Base-by-base conservation (phyloP, 2,113 vertebrate species). In the Callipepla californica region DNA sequence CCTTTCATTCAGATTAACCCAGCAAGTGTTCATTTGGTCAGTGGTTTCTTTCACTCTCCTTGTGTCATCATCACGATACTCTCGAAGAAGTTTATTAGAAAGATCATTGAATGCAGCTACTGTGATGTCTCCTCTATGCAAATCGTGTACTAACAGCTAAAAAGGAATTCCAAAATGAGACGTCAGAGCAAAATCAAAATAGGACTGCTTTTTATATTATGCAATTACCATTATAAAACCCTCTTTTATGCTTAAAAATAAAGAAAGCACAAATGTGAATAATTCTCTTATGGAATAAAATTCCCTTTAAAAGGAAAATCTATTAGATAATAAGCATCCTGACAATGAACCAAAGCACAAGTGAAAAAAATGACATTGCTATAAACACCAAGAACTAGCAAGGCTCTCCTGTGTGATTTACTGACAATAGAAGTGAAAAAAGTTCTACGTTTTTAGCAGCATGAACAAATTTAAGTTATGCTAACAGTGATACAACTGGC, bases 1-100 rank as follows among this genome's bases (percentile, higher is more conserved):
- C 99, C 99, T 98, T 93, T 98, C 98, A 91, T 98, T 99, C 85
- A 99, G 96, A 89, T 97, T 97, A 96, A 98, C 95, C 99, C 99
- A 99, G 9, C 97, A 98, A 3, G 96, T 96, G 73, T 98, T 98
- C 90, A 98, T 97, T 84, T 98, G 97, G 65, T 99, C 99, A 2
- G 98, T 97, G 85, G 98, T 98, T 96, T 99, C 99, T 89, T 99
- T 99, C 94, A 99, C 98, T 68, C 97, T 98, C 90, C 99, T 97
- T 4, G 99, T 99, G 95, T 99, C 99, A 70, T 99, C 99, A 6
- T 92, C 83, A 34, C 97, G 94, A 89, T 99, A 99, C 28, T 99
- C 98, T 44, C 97, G 98, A 85, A 99, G 97, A 19, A 99, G 97
- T 95, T 99, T 98, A 94, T 97, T 98, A 67, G 99, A 99, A 36